These are phyloP conservation scores for Xenotilapia leptura DNA, from an alignment of 2,113 vertebrate species.

Conservation along the genomic window DNA sequence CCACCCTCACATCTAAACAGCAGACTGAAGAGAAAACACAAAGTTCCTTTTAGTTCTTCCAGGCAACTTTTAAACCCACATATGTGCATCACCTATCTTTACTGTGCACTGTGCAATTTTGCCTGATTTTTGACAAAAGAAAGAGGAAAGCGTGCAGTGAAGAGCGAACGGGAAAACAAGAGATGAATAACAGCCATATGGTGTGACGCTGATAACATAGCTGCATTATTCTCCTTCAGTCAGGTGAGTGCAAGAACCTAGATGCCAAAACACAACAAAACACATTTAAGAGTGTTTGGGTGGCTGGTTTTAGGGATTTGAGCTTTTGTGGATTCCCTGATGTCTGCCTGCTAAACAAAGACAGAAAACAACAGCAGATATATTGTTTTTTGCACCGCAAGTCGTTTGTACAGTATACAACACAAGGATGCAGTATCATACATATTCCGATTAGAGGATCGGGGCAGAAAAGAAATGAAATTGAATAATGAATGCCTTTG, in stretches of 20 bases:
- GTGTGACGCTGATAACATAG: slow-evolving; percentile 31
- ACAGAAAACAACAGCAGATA: slow-evolving; percentile 28
- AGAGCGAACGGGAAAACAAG: neutral
- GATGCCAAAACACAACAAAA: slow-evolving; percentile 2
- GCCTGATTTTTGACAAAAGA: neutral
- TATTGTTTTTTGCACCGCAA: slow-evolving; percentile 6
- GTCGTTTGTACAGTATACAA: neutral
- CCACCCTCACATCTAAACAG: neutral
- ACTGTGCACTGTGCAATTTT: neutral
- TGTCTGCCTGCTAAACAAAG: slow-evolving; percentile 17
- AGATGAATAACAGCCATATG: slow-evolving; percentile 24
- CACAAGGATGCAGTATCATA: slow-evolving; percentile 16
- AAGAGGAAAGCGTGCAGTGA: neutral
- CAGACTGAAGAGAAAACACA: neutral
- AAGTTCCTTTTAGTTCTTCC: neutral
- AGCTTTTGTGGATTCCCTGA: neutral
- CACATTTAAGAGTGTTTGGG: slow-evolving; percentile 5
- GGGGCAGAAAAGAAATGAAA: slow-evolving; percentile 27
- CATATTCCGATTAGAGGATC: slow-evolving; percentile 52
- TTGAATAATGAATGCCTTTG: slow-evolving; percentile 61
- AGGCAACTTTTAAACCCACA: slow-evolving; percentile 7
- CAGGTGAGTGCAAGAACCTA: slow-evolving; percentile 22
- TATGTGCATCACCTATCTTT: neutral
- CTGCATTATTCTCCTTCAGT: slow-evolving; percentile 24
- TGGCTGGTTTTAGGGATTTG: slow-evolving; percentile 6